Base-by-base conservation (phyloP, 2,888 invertebrate species). In the Loripinus fragilis region DNA sequence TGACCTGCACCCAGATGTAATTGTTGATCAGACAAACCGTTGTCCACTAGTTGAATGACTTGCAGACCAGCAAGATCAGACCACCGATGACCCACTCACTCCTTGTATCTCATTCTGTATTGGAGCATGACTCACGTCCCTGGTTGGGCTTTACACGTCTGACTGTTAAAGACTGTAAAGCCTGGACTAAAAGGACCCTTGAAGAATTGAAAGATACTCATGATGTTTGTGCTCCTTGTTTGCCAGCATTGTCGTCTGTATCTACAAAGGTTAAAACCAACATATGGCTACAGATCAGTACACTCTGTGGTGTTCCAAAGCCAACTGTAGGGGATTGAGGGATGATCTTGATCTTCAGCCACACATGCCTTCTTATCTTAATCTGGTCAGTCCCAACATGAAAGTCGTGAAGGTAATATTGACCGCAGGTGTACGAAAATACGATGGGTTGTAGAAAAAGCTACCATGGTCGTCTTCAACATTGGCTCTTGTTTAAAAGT, bases 361-460 rank as follows among this genome's bases (percentile, higher is more conserved):
- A 10, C 42, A 30, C 7, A 72, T 72, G 64, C 65, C 64, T 30
- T 45, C 33, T 33, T 71, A 25, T n/a, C 35, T 28, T 30, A 42
- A 17, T 10, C 66, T 28, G 66, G 73, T 33, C 48, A 66, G 30
- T 67, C 73, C 12, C 73, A 73, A 67, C 30, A 66, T 23, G 50
- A 66, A 23, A 52, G 1, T 33, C 20, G n/a, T 28, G 48, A 8
- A 30, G 50, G 30, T 15, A 69, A 50, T n/a, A 23, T 8, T 50
- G 50, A 69, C 23, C 69, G 69, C 69, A 38, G 25, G 69, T 69
- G 69, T 48, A 45, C 65, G 3, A 73, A 42, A 41, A 50, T 38
- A 33, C 45, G 67, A 45, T 73, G 66, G 66, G 67, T 73, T 7
- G 73, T 73, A 2, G 73, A 71, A n/a, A 73, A 35, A 66, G 66